phyloP scores from a whole-genome alignment of 1,140 invertebrate genomes.

The Hirudo medicinalis region DNA sequence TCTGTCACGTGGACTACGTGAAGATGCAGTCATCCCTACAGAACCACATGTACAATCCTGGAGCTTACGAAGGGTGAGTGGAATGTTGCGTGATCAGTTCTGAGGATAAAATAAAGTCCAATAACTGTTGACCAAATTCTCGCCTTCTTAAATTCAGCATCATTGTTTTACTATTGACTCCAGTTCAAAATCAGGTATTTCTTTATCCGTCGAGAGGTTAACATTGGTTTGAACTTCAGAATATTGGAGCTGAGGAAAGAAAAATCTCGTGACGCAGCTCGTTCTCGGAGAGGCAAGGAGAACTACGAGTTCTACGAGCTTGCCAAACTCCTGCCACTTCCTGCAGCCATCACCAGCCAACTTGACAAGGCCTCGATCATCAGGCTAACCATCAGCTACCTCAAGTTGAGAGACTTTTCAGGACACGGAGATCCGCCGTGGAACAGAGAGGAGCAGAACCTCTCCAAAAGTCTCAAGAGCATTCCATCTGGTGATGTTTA shows the following conservation, averaged over 20 bases:
- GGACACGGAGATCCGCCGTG: conserved; percentile 60
- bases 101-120: no score
- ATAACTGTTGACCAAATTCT: no score
- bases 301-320: conserved; percentile 97
- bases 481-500: background rate
- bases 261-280: conserved; percentile 86
- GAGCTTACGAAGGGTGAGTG: conserved; percentile 17
- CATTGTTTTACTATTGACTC: no score
- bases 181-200: no score
- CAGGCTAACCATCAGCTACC: conserved; percentile 88
- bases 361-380: conserved; percentile 98
- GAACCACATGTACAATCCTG: conserved; percentile 17
- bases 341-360: conserved; percentile 88
- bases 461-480: conserved; percentile 4
- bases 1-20: conserved; percentile 15
- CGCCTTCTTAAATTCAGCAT: no score
- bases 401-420: conserved; percentile 87
- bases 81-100: background rate
- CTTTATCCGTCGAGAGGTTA: background rate
- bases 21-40: conserved; percentile 18
- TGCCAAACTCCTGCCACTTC: conserved; percentile 89
- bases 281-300: conserved; percentile 84
- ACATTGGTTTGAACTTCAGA: conserved; percentile 49
- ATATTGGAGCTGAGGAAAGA: conserved; percentile 91
- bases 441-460: conserved; percentile 18